These are phyloP conservation scores for Ypsolopha scabrella DNA, from an alignment of 2,888 invertebrate genomes.

Conservation along the genomic window DNA sequence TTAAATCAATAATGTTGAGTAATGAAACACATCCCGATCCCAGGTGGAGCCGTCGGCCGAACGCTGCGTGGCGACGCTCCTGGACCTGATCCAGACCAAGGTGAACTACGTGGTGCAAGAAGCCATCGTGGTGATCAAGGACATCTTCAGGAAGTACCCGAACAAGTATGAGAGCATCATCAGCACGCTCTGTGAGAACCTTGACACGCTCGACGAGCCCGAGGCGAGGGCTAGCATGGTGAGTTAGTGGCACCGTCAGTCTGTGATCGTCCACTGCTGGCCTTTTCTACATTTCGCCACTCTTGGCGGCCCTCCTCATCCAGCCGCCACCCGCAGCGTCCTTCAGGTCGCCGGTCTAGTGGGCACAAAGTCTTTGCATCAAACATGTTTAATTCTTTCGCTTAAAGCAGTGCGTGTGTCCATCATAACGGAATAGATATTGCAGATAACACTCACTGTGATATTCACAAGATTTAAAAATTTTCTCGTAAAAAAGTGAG, in stretches of 20 bases:
- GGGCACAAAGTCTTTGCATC: too few relatives aligned
- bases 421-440: too few relatives aligned
- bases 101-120: constrained; percentile 99
- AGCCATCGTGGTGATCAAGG: constrained; percentile 99
- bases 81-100: constrained; percentile 99
- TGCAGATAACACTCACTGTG: too few relatives aligned
- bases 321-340: too few relatives aligned
- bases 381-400: too few relatives aligned
- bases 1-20: background rate
- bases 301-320: too few relatives aligned
- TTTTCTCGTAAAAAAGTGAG: too few relatives aligned
- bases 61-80: constrained; percentile 95
- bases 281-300: too few relatives aligned
- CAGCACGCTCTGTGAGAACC: constrained; percentile 97
- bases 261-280: too few relatives aligned
- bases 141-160: constrained; percentile 97
- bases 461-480: too few relatives aligned
- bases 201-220: constrained; percentile 98
- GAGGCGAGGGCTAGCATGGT: constrained; percentile 99
- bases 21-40: background rate
- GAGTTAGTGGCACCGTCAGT: constrained; percentile 10
- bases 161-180: constrained; percentile 99
- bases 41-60: constrained; percentile 96
- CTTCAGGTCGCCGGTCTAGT: too few relatives aligned
- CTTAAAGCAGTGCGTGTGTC: too few relatives aligned